These are phyloP conservation scores for Phalacrocorax brasilianus DNA, from an alignment of 2,113 vertebrate genomes.

Conservation along the genomic window DNA sequence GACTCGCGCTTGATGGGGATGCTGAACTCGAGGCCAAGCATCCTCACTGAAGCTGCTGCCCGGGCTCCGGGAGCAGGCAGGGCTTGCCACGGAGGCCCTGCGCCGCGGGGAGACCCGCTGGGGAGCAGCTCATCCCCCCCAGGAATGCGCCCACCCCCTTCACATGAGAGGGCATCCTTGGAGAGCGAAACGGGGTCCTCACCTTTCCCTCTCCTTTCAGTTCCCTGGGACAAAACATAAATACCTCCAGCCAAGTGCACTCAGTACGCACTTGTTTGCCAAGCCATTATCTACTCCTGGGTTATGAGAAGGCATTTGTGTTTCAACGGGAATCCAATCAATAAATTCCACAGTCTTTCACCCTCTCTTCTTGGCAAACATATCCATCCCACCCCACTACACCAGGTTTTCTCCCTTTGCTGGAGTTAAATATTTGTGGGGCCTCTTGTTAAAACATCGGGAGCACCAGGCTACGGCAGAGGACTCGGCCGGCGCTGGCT, in stretches of 20 bases:
- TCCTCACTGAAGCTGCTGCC: background rate
- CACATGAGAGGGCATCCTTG: background rate
- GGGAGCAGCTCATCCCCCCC: background rate
- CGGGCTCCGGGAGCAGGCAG: background rate
- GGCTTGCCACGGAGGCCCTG: background rate
- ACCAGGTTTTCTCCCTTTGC: background rate
- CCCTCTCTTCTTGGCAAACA: constrained; percentile 31
- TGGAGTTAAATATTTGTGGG: constrained; percentile 6
- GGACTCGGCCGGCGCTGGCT: fast-evolving
- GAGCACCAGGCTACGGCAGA: background rate
- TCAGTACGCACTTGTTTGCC: background rate
- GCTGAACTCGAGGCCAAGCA: background rate
- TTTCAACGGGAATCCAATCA: constrained; percentile 1
- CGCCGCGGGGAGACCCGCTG: fast-evolving
- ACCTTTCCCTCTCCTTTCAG: background rate
- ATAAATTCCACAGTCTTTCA: constrained; percentile 49
- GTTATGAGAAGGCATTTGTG: constrained; percentile 19
- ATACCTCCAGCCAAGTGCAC: background rate
- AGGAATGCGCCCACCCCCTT: background rate
- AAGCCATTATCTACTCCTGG: constrained; percentile 15
- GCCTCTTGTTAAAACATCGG: background rate
- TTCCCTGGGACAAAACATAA: background rate
- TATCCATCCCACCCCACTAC: background rate
- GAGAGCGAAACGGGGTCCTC: fast-evolving
- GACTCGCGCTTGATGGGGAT: too few relatives aligned